Conservation (phyloP, 1,140 invertebrate genomes). For the Anagrus nilaparvatae region DNA sequence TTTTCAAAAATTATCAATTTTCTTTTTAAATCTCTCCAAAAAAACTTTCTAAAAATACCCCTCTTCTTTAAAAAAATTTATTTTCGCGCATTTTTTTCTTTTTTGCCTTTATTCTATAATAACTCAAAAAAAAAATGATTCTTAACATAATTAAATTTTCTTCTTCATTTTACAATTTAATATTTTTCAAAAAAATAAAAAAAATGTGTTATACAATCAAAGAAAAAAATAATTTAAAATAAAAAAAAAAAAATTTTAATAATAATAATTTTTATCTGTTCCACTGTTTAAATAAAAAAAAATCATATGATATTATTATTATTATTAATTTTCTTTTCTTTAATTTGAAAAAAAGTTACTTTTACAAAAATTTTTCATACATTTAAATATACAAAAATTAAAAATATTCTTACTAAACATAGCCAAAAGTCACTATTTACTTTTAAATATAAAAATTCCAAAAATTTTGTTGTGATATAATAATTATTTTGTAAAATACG, state of each 20-base stretch:
- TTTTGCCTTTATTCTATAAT: slow-evolving; percentile 8
- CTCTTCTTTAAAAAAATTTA: neutral
- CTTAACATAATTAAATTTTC: slow-evolving; percentile 9
- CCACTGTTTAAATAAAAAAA: slow-evolving; percentile 28
- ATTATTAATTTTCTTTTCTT: too few relatives aligned
- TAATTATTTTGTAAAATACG: too few relatives aligned
- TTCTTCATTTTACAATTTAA: slow-evolving; percentile 1
- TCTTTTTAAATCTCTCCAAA: neutral
- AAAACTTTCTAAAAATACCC: slow-evolving; percentile 1
- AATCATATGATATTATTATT: slow-evolving; percentile 19
- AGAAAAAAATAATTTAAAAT: too few relatives aligned
- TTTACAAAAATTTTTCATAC: too few relatives aligned
- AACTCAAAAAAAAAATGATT: too few relatives aligned
- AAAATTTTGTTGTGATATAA: too few relatives aligned
- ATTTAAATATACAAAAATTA: slow-evolving; percentile 21
- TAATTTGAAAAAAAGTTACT: slow-evolving; percentile 20
- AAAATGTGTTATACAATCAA: too few relatives aligned
- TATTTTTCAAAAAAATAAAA: too few relatives aligned
- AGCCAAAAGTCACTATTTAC: neutral
- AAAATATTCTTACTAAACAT: slow-evolving; percentile 5
- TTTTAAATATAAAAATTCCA: neutral
- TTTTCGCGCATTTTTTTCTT: slow-evolving; percentile 2
- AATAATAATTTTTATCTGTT: slow-evolving; percentile 1
- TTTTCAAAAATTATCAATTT: slow-evolving; percentile 7
- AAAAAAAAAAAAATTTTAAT: too few relatives aligned